A percentile compares a stretch with the other conserved stretches of the same genome.
phyloP scores from a whole-genome alignment of 2,888 invertebrate species.

The Drosophila fungiperda region DNA sequence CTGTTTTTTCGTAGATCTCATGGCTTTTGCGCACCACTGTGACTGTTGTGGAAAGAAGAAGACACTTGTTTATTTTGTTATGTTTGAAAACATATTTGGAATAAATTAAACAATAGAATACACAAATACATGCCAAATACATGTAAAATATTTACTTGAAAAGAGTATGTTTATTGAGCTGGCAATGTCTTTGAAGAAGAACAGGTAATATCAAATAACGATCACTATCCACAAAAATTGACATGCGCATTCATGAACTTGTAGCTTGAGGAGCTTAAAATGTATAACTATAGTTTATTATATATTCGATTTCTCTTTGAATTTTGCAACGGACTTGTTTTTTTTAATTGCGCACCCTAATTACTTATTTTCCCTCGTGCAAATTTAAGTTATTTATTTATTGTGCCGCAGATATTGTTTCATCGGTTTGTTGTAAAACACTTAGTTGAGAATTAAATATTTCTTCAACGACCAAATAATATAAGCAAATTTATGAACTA shows the following conservation, averaged over 20 bases:
- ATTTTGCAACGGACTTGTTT: neutral
- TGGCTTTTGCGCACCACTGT: constrained; percentile 6
- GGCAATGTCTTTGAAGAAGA: constrained; percentile 64
- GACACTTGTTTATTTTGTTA: constrained; percentile 12
- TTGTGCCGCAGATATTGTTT: neutral
- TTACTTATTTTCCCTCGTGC: neutral
- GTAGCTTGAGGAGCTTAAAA: neutral
- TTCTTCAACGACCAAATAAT: neutral
- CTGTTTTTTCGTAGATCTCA: constrained; percentile 12
- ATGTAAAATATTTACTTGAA: neutral
- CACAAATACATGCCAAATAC: constrained; percentile 1
- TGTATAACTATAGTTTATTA: neutral
- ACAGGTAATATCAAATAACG: constrained; percentile 46
- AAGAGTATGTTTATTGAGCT: constrained; percentile 43
- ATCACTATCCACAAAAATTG: neutral
- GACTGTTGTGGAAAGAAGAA: constrained; percentile 30
- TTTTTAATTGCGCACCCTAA: neutral
- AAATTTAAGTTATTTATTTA: too few species aligned
- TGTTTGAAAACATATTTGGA: constrained; percentile 13
- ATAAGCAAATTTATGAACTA: neutral
- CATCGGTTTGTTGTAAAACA: neutral
- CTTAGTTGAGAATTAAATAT: neutral
- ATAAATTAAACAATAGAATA: neutral
- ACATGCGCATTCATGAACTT: neutral
- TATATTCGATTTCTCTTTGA: neutral